A percentile compares a stretch with the other conserved stretches of the same genome.
Conservation (phyloP, 1,140 invertebrate species). For the Drosophila ohnishii region DNA sequence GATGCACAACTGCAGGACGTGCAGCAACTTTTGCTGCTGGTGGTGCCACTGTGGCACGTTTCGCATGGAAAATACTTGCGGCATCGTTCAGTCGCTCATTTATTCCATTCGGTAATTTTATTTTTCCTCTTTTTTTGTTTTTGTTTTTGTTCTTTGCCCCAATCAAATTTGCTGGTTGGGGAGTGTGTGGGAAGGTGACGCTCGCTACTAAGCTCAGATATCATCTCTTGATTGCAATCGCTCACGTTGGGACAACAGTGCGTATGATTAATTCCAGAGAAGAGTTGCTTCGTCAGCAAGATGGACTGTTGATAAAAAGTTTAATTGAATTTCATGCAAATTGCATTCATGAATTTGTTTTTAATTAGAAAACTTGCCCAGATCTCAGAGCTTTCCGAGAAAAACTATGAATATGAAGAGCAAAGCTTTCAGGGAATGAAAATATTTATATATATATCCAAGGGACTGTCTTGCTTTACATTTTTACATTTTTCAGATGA, state of each 20-base stretch:
- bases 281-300: neutral
- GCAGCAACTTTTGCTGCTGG: slow-evolving; percentile 28
- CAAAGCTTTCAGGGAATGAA: neutral
- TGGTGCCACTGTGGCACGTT: slow-evolving; percentile 47
- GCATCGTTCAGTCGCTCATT: slow-evolving; percentile 36
- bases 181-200: slow-evolving; percentile 1
- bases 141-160: neutral
- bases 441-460: slow-evolving; percentile 22
- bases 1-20: slow-evolving; percentile 51
- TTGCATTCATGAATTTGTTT: slow-evolving; percentile 69
- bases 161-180: slow-evolving; percentile 28
- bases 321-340: slow-evolving; percentile 79
- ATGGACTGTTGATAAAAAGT: slow-evolving; percentile 62
- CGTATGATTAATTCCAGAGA: slow-evolving; percentile 65
- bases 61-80: slow-evolving; percentile 31
- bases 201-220: slow-evolving; percentile 32
- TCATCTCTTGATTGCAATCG: slow-evolving; percentile 26
- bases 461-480: slow-evolving; percentile 10
- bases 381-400: slow-evolving; percentile 11
- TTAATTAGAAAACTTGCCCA: slow-evolving; percentile 65
- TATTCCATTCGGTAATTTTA: slow-evolving; percentile 19
- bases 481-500: slow-evolving; percentile 17
- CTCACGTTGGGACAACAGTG: slow-evolving; percentile 49
- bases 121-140: neutral
- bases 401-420: slow-evolving; percentile 33